Evolutionary conservation across 2,113 vertebrate genomes (phyloP), one percentile per base, ranked within the genome.

Genomic region (Ptyas mucosa): DNA sequence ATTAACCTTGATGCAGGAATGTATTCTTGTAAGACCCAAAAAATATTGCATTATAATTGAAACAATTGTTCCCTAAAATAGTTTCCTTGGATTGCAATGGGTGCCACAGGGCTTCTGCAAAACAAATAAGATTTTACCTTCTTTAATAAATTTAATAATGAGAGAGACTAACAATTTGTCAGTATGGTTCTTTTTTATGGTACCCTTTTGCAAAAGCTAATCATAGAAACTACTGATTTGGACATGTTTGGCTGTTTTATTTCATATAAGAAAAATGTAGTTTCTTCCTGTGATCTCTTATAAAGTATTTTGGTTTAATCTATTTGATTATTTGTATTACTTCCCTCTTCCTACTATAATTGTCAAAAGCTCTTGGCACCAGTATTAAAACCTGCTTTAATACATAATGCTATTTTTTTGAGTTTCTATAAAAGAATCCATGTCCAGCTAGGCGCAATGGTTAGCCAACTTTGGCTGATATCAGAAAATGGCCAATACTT

Each of bases 1-100:
- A 0, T 85, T 85, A 94, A 94, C 92, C 92, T 95, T 95, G 95
- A 92, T 94, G 93, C 11, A 64, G 9, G 23, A 58, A 0, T 0
- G 18, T 93, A 61, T 93, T 90, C 23, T 92, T 94, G 57, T 49
- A 69, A 93, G 23, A 90, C 34, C 23, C 55, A 51, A 51, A 81
- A n/a, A 20, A 52, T 61, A 20, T 43, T 91, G 53, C 7, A 75
- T 61, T 89, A 39, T 3, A 92, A 26, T n/a, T 88, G 49, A 39
- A 89, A 89, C 29, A 52, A 29, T 39, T 29, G 21, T 5, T 34
- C 43, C 43, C 3, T 49, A 21, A 87, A 88, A 29, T 6, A 21
- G 1, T 75, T 26, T 54, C 69, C 10, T 43, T 24, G 58, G 2
- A 58, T 87, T 90, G 14, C 43, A 69, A 57, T 88, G 39, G 46